Percentiles rank a stretch among this genome's conserved stretches.
Evolutionary conservation across 2,113 vertebrate species (phyloP).

Genomic region (Falco punctatus): DNA sequence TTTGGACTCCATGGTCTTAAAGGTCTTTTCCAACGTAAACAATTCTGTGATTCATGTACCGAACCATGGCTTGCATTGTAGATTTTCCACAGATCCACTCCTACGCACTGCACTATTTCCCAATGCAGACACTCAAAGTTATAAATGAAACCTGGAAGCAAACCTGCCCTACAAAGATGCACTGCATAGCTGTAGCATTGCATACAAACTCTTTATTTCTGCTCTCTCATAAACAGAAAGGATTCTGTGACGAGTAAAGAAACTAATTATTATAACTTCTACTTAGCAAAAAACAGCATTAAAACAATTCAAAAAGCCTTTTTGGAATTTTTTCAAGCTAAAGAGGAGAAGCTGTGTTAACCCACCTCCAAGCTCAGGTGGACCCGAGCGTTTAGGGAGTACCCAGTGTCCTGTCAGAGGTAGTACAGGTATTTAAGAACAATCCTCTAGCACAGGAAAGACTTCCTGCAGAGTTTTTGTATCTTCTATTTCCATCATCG

Average conservation of each 20-base stretch:
- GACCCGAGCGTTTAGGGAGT: not conserved
- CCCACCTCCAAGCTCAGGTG: not conserved
- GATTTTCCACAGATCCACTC: not conserved
- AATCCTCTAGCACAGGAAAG: not conserved
- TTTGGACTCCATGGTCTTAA: too few relatives aligned
- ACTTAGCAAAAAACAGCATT: not conserved
- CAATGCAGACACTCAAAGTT: not conserved
- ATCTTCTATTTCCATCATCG: not conserved
- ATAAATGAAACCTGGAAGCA: not conserved
- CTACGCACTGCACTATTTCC: not conserved
- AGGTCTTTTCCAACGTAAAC: too few relatives aligned
- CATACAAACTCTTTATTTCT: not conserved
- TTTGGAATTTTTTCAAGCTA: not conserved
- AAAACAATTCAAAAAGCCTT: not conserved
- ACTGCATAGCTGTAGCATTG: rapidly evolving
- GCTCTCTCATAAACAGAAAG: not conserved
- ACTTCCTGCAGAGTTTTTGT: not conserved
- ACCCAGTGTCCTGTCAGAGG: not conserved
- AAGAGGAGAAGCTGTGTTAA: not conserved
- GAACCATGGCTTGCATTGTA: not conserved
- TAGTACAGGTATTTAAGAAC: not conserved
- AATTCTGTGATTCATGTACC: not conserved
- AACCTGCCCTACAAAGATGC: not conserved
- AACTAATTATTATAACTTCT: not conserved
- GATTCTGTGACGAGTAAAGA: not conserved